A percentile compares a stretch with the other conserved stretches of the same genome.
Evolutionary conservation across 1,140 invertebrate species (phyloP).

Genomic region (Lordiphosa clarofinis): DNA sequence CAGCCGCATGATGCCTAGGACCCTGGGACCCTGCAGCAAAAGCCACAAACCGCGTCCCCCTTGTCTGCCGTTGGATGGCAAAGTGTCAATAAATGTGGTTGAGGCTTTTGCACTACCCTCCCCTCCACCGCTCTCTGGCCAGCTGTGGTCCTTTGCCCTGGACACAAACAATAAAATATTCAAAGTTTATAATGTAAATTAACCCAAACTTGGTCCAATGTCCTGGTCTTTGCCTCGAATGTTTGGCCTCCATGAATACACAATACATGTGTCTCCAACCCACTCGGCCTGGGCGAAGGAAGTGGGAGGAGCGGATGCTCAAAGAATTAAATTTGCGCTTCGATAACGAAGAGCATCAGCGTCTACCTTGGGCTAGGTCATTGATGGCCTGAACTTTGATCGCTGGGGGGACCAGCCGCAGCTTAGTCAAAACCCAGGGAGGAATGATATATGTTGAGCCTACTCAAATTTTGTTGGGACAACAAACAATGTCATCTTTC

Average conservation of each 20-base stretch:
- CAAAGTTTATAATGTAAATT: conserved; percentile 78
- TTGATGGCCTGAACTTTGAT: neutral
- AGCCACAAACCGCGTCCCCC: conserved; percentile 6
- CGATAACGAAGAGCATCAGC: conserved; percentile 26
- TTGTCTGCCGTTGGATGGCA: neutral
- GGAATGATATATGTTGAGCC: conserved; percentile 56
- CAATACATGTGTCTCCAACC: conserved; percentile 26
- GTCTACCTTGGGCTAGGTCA: conserved; percentile 1
- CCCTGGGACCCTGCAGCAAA: conserved; percentile 12
- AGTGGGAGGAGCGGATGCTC: neutral
- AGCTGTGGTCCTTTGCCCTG: conserved; percentile 58
- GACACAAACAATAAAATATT: conserved; percentile 73
- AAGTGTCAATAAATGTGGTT: conserved; percentile 44
- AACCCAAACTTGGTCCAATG: conserved; percentile 67
- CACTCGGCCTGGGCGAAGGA: neutral
- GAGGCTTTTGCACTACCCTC: neutral
- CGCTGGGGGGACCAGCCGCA: too few relatives aligned
- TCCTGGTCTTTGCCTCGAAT: conserved; percentile 1
- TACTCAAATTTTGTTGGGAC: conserved; percentile 43
- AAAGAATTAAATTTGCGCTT: too few relatives aligned
- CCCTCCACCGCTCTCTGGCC: conserved; percentile 10
- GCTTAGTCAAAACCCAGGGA: neutral
- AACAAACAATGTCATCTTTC: conserved; percentile 65
- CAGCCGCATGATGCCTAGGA: conserved; percentile 10
- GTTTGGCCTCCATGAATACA: conserved; percentile 36